These are phyloP conservation scores for Acanthopagrus latus DNA, from an alignment of 2,797 vertebrate genomes.

Conservation along the genomic window DNA sequence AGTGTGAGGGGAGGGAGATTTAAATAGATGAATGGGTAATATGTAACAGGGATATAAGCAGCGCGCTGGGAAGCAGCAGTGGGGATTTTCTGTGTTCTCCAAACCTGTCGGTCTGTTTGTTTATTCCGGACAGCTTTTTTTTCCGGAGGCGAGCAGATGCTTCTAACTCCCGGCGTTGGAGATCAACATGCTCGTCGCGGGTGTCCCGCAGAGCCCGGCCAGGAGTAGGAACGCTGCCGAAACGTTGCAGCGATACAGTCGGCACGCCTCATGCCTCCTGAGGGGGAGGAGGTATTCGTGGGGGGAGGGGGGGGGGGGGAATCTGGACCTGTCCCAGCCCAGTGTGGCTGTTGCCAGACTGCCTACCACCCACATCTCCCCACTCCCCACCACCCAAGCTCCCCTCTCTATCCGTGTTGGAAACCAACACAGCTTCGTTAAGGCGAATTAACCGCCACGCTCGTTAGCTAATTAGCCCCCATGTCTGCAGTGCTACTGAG, in stretches of 20 bases:
- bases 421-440: conserved; percentile 85
- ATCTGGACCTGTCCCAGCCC: conserved; percentile 79
- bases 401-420: conserved; percentile 78
- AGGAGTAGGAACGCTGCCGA: conserved; percentile 74
- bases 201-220: conserved; percentile 74
- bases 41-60: conserved; percentile 67
- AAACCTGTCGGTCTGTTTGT: conserved; percentile 80
- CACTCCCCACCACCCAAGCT: conserved; percentile 51
- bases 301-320: conserved; percentile 31
- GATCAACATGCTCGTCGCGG: conserved; percentile 77
- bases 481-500: conserved; percentile 83
- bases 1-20: conserved; percentile 65
- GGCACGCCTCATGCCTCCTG: conserved; percentile 67
- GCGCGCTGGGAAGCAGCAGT: conserved; percentile 62
- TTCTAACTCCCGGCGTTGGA: conserved; percentile 78
- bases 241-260: conserved; percentile 69
- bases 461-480: conserved; percentile 89
- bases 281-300: conserved; percentile 49
- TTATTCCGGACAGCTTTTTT: conserved; percentile 84
- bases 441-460: conserved; percentile 88
- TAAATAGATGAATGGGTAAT: conserved; percentile 76
- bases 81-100: conserved; percentile 66
- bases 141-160: conserved; percentile 83
- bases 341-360: conserved; percentile 72
- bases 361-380: conserved; percentile 58